Conservation (phyloP, 2,888 invertebrate species). For the Drosophila mimica region DNA sequence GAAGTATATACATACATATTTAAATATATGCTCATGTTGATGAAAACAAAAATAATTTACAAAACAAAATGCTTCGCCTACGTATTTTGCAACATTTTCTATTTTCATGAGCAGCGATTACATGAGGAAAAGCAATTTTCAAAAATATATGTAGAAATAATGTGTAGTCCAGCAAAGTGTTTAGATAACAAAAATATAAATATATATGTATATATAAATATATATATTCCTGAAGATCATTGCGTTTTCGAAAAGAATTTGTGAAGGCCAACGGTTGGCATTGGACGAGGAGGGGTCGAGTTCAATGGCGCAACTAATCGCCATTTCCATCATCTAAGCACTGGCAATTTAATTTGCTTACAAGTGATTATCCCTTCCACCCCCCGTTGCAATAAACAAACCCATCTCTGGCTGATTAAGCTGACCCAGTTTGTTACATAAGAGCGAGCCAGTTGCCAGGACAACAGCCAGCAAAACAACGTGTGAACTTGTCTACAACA, state of each 20-base stretch:
- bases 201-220: neutral
- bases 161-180: conserved; percentile 37
- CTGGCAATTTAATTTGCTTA: neutral
- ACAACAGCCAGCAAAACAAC: conserved; percentile 25
- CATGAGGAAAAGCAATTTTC: conserved; percentile 14
- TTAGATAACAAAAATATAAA: conserved; percentile 39
- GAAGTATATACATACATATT: neutral
- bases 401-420: neutral
- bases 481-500: conserved; percentile 7
- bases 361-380: neutral
- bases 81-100: conserved; percentile 28
- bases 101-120: conserved; percentile 50
- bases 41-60: conserved; percentile 22
- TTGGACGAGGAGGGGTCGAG: conserved; percentile 71
- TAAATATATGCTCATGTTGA: neutral
- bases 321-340: conserved; percentile 39
- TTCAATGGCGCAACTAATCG: conserved; percentile 66
- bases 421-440: conserved; percentile 51
- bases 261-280: conserved; percentile 72
- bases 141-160: conserved; percentile 2
- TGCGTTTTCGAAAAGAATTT: conserved; percentile 44
- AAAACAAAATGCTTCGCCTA: conserved; percentile 32
- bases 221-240: conserved; percentile 57
- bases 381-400: neutral
- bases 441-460: conserved; percentile 20